Percentiles rank a stretch among this genome's conserved stretches.
These are phyloP conservation scores for Lycodopsis pacificus DNA, from an alignment of 2,797 vertebrate genomes.

Conservation along the genomic window DNA sequence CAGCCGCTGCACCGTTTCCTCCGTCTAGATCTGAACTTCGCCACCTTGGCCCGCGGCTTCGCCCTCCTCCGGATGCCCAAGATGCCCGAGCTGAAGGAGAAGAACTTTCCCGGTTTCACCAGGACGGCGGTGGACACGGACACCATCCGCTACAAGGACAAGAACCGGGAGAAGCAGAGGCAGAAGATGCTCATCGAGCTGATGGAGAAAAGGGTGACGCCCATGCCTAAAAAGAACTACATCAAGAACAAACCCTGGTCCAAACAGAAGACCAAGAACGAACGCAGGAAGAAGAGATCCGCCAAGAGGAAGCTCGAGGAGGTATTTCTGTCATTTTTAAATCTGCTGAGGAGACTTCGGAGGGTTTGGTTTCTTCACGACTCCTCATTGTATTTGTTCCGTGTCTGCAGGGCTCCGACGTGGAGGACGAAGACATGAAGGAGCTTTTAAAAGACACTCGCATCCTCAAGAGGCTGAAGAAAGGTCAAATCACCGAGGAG, in stretches of 20 bases:
- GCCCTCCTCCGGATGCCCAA: conserved; percentile 93
- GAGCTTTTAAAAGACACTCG: conserved; percentile 93
- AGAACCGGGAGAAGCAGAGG: conserved; percentile 91
- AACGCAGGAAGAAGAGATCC: conserved; percentile 86
- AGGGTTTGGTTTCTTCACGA: neutral
- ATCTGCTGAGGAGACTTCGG: no score
- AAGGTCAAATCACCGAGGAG: conserved; percentile 91
- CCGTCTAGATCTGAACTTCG: conserved; percentile 91
- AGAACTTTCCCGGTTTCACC: conserved; percentile 86
- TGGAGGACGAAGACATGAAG: conserved; percentile 88
- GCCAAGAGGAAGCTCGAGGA: conserved; percentile 88
- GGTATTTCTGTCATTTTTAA: conserved; percentile 74
- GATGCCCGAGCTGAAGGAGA: conserved; percentile 95
- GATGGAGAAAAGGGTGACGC: conserved; percentile 66
- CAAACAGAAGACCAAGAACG: conserved; percentile 92
- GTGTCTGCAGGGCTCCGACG: conserved; percentile 80
- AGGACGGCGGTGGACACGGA: conserved; percentile 88
- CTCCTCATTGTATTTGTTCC: neutral
- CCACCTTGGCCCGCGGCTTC: conserved; percentile 89
- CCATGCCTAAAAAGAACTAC: conserved; percentile 76
- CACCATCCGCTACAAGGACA: conserved; percentile 93
- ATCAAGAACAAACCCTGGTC: conserved; percentile 92
- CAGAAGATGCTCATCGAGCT: conserved; percentile 87
- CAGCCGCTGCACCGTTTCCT: neutral
- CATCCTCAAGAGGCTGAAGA: conserved; percentile 93